Base-by-base conservation (phyloP, 2,888 invertebrate genomes). In the Lymantria monacha region DNA sequence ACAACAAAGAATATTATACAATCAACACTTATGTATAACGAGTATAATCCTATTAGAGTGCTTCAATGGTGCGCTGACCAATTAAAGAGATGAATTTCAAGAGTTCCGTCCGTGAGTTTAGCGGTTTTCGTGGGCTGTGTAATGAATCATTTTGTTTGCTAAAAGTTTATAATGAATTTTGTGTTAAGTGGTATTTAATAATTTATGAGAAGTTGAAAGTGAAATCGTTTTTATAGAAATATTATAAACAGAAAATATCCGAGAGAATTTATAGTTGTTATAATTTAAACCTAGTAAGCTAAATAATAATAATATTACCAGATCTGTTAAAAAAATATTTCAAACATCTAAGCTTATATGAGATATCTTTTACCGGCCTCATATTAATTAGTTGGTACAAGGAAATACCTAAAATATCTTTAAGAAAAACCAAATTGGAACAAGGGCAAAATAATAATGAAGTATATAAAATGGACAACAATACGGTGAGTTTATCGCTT, bases 71-170 rank as follows among this genome's bases (percentile, higher is more conserved):
- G 13, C 45, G 15, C 44, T 51, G 44, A 62, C 60, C 61, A 66
- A 67, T 69, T 63, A 66, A 45, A 43, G 40, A 30, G 46, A 42
- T 22, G 43, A 46, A 55, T 66, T 36, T 65, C 44, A 53, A 61
- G 69, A 59, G 54, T 51, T 53, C 47, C 59, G 57, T 42, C 37
- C 13, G 7, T 46, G 59, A 62, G 46, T 64, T 66, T 54, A 48
- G 37, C 12, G n/a, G 36, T 45, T 31, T 49, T 58, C 55, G 55
- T 31, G 40, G 42, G 42, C 33, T 42, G 45, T 55, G 45, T 44
- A 59, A 59, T 60, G 55, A 15, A 49, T 56, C 49, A 55, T 49
- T 57, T 66, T 44, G 42, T 53, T 54, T 44, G 41, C 31, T 31
- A 42, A 30, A 50, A 51, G 46, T 51, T 58, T 53, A 33, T 52